These are phyloP conservation scores for Epinephelus coioides DNA, from an alignment of 2,797 vertebrate genomes.

Conservation along the genomic window DNA sequence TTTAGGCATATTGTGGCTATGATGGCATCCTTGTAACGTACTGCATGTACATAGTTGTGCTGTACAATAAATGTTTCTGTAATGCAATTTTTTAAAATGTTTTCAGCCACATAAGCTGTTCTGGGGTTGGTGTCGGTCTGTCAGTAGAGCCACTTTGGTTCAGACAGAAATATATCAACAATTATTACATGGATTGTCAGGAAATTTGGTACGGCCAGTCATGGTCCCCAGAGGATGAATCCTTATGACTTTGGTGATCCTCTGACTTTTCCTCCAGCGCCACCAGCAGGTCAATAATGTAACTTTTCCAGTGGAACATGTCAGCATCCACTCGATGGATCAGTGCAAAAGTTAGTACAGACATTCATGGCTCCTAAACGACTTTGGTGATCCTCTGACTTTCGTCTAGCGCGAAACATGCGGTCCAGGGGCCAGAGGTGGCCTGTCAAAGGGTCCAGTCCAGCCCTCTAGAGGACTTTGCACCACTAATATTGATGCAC, in stretches of 20 bases:
- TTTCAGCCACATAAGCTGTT: neutral
- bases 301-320: neutral
- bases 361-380: neutral
- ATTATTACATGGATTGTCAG: neutral
- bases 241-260: neutral
- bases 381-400: neutral
- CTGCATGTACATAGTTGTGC: neutral
- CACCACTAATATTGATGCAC: too few relatives aligned
- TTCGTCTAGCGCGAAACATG: neutral
- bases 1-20: neutral
- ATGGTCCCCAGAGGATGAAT: neutral
- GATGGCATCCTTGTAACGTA: constrained; percentile 25
- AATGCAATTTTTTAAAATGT: neutral
- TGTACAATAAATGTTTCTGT: constrained; percentile 7
- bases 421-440: too few relatives aligned
- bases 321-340: neutral
- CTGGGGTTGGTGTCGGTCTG: neutral
- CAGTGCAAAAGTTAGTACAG: neutral
- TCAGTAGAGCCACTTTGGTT: neutral
- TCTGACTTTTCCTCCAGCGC: neutral
- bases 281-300: neutral
- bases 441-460: too few relatives aligned
- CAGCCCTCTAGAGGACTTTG: too few relatives aligned
- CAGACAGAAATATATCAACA: neutral
- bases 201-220: neutral